A percentile compares a stretch with the other conserved stretches of the same genome.
phyloP scores from a whole-genome alignment of 2,113 vertebrate genomes.

The Bos javanicus region DNA sequence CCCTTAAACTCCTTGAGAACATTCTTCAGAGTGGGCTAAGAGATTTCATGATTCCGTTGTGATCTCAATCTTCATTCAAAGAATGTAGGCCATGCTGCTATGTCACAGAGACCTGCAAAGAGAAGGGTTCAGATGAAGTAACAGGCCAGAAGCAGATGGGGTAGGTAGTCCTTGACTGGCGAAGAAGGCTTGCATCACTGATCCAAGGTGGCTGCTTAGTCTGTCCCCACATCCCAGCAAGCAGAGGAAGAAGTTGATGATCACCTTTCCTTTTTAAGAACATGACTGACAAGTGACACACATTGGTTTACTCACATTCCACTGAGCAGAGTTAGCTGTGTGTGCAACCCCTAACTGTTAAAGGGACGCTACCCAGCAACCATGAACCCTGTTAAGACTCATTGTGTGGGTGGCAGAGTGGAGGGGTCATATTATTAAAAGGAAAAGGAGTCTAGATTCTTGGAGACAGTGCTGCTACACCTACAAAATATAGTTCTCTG shows the following conservation, averaged over 20 bases:
- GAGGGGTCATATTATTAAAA: background rate
- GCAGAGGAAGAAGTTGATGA: background rate
- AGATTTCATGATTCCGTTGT: background rate
- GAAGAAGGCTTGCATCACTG: background rate
- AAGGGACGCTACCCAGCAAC: background rate
- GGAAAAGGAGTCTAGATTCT: background rate
- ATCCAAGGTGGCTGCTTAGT: background rate
- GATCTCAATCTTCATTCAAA: conserved; percentile 1
- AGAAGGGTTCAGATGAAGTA: background rate
- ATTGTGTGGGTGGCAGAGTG: background rate
- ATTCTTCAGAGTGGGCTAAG: conserved; percentile 16
- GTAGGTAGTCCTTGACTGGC: background rate
- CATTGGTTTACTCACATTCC: background rate
- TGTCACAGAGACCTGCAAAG: background rate
- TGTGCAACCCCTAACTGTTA: background rate
- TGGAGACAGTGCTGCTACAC: background rate
- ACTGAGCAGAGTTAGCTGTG: background rate
- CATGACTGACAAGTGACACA: conserved; percentile 25
- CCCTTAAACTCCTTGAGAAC: conserved; percentile 26
- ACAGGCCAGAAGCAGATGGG: background rate
- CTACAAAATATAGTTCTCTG: background rate
- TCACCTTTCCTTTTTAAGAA: conserved; percentile 31
- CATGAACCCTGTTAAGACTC: background rate
- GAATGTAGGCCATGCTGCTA: background rate
- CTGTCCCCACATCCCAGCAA: background rate